Percentiles rank a stretch among this genome's conserved stretches.
phyloP scores from a whole-genome alignment of 2,888 invertebrate species.

The Eudemis profundana region DNA sequence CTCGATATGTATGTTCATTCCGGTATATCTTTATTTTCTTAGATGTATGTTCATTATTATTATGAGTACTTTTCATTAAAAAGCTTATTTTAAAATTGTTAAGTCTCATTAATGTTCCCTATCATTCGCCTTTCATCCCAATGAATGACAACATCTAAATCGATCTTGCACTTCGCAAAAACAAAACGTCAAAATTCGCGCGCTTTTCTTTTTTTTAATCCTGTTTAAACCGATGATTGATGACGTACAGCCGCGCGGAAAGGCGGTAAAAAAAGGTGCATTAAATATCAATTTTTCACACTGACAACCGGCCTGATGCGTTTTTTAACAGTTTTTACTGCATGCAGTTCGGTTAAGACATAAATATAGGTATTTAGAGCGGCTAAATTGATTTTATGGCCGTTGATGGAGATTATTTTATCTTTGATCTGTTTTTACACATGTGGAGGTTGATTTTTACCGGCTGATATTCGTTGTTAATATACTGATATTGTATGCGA shows the following conservation, averaged over 20 bases:
- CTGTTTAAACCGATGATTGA: conserved; percentile 66
- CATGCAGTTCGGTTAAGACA: conserved; percentile 36
- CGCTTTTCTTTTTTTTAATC: conserved; percentile 59
- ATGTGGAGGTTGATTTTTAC: not conserved
- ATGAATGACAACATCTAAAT: conserved; percentile 43
- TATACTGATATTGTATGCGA: not conserved
- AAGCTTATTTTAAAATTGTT: not conserved
- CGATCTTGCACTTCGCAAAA: conserved; percentile 43
- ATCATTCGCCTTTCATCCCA: conserved; percentile 20
- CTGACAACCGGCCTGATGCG: conserved; percentile 60
- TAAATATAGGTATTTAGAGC: conserved; percentile 39
- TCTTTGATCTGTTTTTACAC: conserved; percentile 5
- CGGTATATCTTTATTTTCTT: too few species aligned
- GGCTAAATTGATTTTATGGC: conserved; percentile 25
- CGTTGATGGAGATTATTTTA: conserved; percentile 8
- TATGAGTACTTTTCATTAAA: not conserved
- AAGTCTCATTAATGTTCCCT: too few species aligned
- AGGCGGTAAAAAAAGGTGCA: conserved; percentile 65
- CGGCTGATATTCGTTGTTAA: not conserved
- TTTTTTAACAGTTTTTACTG: conserved; percentile 45
- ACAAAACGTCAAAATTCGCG: conserved; percentile 55
- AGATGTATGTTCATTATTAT: too few species aligned
- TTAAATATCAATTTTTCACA: conserved; percentile 76
- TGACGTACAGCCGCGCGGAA: conserved; percentile 59
- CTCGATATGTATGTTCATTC: too few species aligned